phyloP scores from a whole-genome alignment of 2,113 vertebrate genomes.

The Bos javanicus region DNA sequence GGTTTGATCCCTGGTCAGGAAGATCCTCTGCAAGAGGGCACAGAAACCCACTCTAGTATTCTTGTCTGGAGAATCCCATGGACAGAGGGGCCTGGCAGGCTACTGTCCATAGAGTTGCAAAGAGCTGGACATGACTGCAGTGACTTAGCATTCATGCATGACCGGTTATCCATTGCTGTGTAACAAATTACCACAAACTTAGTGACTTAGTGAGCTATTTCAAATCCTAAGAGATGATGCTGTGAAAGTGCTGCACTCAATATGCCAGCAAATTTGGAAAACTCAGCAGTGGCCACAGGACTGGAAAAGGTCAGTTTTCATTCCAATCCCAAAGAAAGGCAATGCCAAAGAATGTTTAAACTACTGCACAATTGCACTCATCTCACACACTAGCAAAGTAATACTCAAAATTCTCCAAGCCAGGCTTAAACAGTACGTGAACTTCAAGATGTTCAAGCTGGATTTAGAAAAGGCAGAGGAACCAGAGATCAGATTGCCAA shows the following conservation, averaged over 20 bases:
- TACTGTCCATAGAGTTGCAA: not conserved
- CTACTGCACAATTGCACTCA: not conserved
- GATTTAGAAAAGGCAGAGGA: not conserved
- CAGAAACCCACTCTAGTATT: not conserved
- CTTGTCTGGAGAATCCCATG: not conserved
- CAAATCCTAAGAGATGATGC: not conserved
- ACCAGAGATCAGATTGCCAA: not conserved
- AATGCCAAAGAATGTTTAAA: not conserved
- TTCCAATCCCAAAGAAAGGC: not conserved
- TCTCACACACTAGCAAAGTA: not conserved
- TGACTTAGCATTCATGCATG: not conserved
- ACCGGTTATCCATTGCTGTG: not conserved
- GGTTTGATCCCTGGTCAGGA: not conserved
- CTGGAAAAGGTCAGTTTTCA: not conserved
- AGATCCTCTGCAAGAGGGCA: not conserved
- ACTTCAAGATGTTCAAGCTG: not conserved
- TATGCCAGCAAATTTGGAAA: not conserved
- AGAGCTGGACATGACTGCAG: not conserved
- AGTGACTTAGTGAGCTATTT: not conserved
- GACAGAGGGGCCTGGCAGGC: not conserved
- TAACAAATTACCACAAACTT: not conserved
- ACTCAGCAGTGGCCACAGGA: not conserved
- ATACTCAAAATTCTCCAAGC: not conserved
- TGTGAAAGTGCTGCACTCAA: not conserved
- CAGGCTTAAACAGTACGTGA: not conserved